Evolutionary conservation across 2,113 vertebrate genomes (phyloP).

Genomic region (Agapornis roseicollis): DNA sequence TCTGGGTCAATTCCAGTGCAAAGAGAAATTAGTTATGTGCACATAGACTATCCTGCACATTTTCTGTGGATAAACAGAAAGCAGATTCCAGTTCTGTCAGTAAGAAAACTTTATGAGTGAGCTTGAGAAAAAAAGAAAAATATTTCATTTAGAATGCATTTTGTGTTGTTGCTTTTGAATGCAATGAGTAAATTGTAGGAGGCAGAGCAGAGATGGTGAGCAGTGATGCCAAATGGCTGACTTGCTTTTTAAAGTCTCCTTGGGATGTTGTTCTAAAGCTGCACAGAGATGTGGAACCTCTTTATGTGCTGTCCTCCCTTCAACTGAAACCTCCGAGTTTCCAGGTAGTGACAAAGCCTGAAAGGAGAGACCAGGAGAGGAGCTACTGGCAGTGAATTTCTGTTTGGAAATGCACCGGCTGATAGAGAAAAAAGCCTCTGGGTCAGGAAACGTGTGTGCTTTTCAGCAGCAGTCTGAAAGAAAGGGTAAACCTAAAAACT

Average conservation of each 20-base stretch:
- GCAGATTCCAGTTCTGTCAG: not conserved
- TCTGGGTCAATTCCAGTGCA: slow-evolving; percentile 3
- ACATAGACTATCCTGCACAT: not conserved
- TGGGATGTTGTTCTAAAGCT: not conserved
- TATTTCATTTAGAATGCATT: not conserved
- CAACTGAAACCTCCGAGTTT: not conserved
- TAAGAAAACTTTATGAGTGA: not conserved
- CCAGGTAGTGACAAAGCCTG: not conserved
- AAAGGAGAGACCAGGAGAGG: not conserved
- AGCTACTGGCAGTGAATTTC: not conserved
- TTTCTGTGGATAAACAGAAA: not conserved
- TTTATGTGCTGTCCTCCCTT: not conserved
- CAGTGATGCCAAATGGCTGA: not conserved
- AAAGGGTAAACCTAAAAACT: not conserved
- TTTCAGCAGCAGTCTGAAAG: not conserved
- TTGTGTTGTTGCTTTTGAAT: not conserved
- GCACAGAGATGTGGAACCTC: not conserved
- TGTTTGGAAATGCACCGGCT: not conserved
- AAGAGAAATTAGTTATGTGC: not conserved
- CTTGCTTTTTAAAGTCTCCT: not conserved
- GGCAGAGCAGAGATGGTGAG: not conserved
- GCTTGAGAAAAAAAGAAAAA: not conserved
- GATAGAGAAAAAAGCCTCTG: not conserved
- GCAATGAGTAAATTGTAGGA: not conserved
- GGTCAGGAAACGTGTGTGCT: not conserved